phyloP scores from a whole-genome alignment of 2,797 vertebrate genomes.

The Lates japonicus region DNA sequence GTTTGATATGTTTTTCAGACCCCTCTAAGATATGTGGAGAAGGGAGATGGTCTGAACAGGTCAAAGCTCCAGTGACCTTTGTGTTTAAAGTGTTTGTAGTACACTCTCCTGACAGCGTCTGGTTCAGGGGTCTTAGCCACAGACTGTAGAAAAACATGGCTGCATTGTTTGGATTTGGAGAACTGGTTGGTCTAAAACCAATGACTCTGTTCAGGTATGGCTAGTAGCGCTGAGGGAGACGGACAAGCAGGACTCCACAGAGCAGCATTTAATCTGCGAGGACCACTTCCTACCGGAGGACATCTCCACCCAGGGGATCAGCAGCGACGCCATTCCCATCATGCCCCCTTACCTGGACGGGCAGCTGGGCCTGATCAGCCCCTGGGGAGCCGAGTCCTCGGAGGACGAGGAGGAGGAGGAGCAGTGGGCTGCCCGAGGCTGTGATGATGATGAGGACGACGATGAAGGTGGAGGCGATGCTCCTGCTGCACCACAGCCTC shows the following conservation, averaged over 20 bases:
- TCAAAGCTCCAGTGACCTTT: no score
- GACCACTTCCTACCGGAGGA: constrained; percentile 78
- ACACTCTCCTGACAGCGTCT: no score
- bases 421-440: background rate
- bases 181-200: no score
- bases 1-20: no score
- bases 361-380: constrained; percentile 25
- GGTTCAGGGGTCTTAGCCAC: no score
- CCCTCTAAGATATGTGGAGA: no score
- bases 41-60: no score
- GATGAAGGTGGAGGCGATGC: background rate
- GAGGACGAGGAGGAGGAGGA: constrained; percentile 37
- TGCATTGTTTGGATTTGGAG: no score
- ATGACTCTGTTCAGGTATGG: constrained; percentile 62
- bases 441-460: background rate
- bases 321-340: constrained; percentile 69
- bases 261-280: constrained; percentile 69
- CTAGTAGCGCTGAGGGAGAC: constrained; percentile 72
- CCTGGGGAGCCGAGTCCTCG: constrained; percentile 44
- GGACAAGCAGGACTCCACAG: constrained; percentile 33
- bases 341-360: constrained; percentile 73
- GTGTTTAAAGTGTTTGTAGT: no score
- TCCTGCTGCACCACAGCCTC: background rate
- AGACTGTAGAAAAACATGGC: no score
- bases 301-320: constrained; percentile 47